A percentile compares a stretch with the other conserved stretches of the same genome.
Evolutionary conservation across 2,797 vertebrate genomes (phyloP).

Genomic region (Onychomys leucogaster): DNA sequence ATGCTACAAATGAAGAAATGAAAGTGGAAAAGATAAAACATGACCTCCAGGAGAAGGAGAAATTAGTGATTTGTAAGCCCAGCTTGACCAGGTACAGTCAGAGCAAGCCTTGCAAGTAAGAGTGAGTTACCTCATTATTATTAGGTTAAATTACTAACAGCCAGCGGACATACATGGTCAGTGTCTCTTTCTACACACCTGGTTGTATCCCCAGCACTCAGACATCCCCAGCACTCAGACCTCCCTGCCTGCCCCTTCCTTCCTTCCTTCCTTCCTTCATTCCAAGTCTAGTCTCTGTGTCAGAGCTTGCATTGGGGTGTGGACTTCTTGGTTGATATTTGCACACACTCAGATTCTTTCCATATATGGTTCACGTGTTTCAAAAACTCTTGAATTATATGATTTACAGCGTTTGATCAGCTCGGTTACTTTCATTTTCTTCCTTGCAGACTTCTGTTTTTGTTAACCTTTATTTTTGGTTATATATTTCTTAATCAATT

Average conservation of each 20-base stretch:
- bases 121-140: background rate
- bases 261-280: background rate
- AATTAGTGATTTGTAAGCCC: slow-evolving; percentile 87
- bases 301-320: background rate
- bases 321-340: slow-evolving; percentile 35
- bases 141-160: slow-evolving; percentile 34
- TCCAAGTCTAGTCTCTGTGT: background rate
- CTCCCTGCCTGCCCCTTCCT: background rate
- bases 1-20: slow-evolving; percentile 82
- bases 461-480: background rate
- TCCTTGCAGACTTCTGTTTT: slow-evolving; percentile 15
- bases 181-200: background rate
- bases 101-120: slow-evolving; percentile 90
- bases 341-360: background rate
- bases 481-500: background rate
- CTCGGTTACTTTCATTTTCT: background rate
- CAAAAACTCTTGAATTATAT: slow-evolving; percentile 9
- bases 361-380: slow-evolving; percentile 30
- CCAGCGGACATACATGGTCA: background rate
- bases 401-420: background rate
- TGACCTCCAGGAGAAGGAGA: slow-evolving; percentile 90
- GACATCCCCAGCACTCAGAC: no score
- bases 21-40: slow-evolving; percentile 88
- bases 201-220: no score
- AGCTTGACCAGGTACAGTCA: slow-evolving; percentile 89